Base-by-base conservation (phyloP, 2,797 vertebrate species). In the Acestrorhynchus altus region DNA sequence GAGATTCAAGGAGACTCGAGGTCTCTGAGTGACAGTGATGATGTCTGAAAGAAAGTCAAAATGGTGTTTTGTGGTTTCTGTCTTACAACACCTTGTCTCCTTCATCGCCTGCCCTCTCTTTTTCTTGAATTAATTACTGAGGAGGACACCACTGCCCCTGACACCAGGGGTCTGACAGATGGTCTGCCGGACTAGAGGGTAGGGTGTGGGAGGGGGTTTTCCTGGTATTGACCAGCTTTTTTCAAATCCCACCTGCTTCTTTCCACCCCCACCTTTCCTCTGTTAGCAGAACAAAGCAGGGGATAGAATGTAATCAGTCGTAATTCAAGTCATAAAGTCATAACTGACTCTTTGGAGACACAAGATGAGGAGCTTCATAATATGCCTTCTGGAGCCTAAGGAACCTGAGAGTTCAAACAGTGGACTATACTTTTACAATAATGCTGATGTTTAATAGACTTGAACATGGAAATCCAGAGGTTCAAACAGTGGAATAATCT, bases 121-220 rank as follows among this genome's bases (percentile, higher is more conserved):
- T 57, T 44, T n/a, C n/a, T 51, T 63, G 56, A 72, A 60, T 46
- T 78, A 72, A 68, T 68, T 59, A 20, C 52, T 26, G 64, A 57
- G n/a, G 56, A 63, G 18, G 24, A 42, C 39, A 18, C 44, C 31
- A 22, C 31, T 70, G 28, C 10, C 42, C 31, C 51, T 54, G 40
- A 88, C 89, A 90, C 85, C 87, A 85, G 69, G 81, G 84, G 83
- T 82, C 84, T 87, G 89, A 90, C 94, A 96, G 94, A 95, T 96
- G 95, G 94, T 85, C 66, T 78, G 76, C 88, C 87, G 57, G 63
- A 54, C 26, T 28, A 12, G 5, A 51, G 52, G 74, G 61, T 78
- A 77, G 85, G 84, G 90, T 86, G 86, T 85, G 81, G 77, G 86
- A 75, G 90, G 89, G 88, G 22, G 22, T 59, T 86, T 80, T 80